A percentile compares a stretch with the other conserved stretches of the same genome.
phyloP scores from a whole-genome alignment of 2,888 invertebrate species.

The Eremobia ochroleuca region DNA sequence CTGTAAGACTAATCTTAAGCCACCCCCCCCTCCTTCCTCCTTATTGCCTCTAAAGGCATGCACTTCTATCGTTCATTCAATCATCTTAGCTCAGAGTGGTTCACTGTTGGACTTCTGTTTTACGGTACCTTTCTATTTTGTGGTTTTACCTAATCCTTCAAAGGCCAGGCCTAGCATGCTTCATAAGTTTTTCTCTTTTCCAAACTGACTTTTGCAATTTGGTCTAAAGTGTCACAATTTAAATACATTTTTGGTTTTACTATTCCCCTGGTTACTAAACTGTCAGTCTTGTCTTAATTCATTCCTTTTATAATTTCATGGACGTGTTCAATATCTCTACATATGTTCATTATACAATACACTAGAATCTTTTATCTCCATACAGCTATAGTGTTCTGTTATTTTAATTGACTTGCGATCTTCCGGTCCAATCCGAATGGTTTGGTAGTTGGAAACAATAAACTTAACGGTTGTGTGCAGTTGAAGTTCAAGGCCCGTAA shows the following conservation, averaged over 20 bases:
- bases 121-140: too few relatives aligned
- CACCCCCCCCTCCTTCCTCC: too few relatives aligned
- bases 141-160: neutral
- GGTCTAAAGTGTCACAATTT: neutral
- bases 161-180: too few relatives aligned
- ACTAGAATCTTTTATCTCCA: slow-evolving; percentile 21
- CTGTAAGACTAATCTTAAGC: neutral
- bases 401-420: slow-evolving; percentile 61
- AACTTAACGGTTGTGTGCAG: slow-evolving; percentile 60
- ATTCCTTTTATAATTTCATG: neutral
- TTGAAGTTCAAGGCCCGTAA: slow-evolving; percentile 68
- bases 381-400: slow-evolving; percentile 50
- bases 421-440: slow-evolving; percentile 32
- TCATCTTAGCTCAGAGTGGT: neutral
- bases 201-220: neutral
- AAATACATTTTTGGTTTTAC: neutral
- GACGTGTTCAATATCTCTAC: neutral
- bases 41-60: too few relatives aligned
- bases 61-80: slow-evolving; percentile 13
- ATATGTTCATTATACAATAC: slow-evolving; percentile 18
- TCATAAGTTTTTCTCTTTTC: neutral
- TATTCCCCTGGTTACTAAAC: neutral
- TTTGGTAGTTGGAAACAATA: slow-evolving; percentile 62
- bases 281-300: neutral
- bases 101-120: neutral